Evolutionary conservation across 2,888 invertebrate species (phyloP).

Genomic region (Leucozona laternaria): DNA sequence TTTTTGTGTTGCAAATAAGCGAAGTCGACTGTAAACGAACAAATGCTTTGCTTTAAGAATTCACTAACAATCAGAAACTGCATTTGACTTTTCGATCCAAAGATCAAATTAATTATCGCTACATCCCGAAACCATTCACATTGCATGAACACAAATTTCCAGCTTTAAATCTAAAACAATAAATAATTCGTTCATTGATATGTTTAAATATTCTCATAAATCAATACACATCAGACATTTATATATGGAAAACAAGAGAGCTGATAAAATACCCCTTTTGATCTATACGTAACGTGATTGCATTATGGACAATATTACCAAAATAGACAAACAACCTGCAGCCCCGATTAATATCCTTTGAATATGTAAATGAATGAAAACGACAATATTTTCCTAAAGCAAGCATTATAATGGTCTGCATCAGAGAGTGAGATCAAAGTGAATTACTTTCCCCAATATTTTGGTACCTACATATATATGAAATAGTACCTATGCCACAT

Average conservation of each 20-base stretch:
- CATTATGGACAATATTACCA: constrained; percentile 65
- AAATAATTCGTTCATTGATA: neutral
- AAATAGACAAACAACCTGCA: constrained; percentile 69
- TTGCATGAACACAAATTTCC: neutral
- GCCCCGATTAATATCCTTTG: constrained; percentile 74
- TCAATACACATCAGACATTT: neutral
- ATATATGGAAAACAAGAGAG: constrained; percentile 40
- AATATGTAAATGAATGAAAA: constrained; percentile 75
- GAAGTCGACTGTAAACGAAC: too few relatives aligned
- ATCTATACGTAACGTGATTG: constrained; percentile 59
- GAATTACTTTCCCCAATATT: constrained; percentile 57
- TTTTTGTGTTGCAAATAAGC: too few relatives aligned
- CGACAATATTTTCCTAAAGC: constrained; percentile 74
- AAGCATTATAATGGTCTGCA: constrained; percentile 71
- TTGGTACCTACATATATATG: neutral
- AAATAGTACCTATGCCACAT: constrained; percentile 36
- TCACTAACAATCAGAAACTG: too few relatives aligned
- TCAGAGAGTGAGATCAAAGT: constrained; percentile 70
- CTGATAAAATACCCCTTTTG: constrained; percentile 67
- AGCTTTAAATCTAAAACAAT: neutral
- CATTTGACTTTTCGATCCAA: neutral
- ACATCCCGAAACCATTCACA: neutral
- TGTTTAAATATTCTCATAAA: neutral
- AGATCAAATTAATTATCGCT: neutral
- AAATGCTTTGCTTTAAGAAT: too few relatives aligned